Percentiles rank a stretch among this genome's conserved stretches.
Evolutionary conservation across 2,113 vertebrate species (phyloP).

Genomic region (Pedetes capensis): DNA sequence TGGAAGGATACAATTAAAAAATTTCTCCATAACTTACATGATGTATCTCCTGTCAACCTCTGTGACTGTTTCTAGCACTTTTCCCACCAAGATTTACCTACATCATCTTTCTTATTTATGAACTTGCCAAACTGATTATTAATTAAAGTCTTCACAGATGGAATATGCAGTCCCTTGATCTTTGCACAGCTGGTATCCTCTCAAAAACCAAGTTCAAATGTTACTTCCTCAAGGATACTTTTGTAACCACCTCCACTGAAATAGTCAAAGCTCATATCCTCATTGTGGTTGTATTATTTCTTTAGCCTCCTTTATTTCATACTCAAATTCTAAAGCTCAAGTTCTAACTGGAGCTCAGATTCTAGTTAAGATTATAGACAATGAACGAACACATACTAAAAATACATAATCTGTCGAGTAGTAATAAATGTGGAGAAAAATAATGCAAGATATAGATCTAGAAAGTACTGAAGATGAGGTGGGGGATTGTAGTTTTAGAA

Average conservation of each 20-base stretch:
- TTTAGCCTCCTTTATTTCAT: not conserved
- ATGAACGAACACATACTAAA: not conserved
- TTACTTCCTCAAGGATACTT: not conserved
- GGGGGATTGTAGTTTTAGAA: not conserved
- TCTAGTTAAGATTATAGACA: not conserved
- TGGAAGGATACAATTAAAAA: not conserved
- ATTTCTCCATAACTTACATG: not conserved
- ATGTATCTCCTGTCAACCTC: not conserved
- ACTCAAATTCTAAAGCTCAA: not conserved
- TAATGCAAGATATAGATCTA: not conserved
- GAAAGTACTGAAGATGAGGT: not conserved
- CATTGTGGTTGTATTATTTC: not conserved
- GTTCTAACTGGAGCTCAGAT: not conserved
- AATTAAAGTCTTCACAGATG: not conserved
- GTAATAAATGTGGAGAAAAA: not conserved
- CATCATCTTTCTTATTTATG: not conserved
- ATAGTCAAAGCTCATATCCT: not conserved
- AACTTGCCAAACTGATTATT: not conserved
- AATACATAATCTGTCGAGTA: not conserved
- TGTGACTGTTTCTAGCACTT: not conserved
- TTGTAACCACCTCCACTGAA: not conserved
- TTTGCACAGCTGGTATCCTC: not conserved
- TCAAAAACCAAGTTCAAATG: not conserved
- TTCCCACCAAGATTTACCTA: not conserved
- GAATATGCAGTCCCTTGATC: not conserved